Base-by-base conservation (phyloP, 2,113 vertebrate genomes). In the Hiodon alosoides region DNA sequence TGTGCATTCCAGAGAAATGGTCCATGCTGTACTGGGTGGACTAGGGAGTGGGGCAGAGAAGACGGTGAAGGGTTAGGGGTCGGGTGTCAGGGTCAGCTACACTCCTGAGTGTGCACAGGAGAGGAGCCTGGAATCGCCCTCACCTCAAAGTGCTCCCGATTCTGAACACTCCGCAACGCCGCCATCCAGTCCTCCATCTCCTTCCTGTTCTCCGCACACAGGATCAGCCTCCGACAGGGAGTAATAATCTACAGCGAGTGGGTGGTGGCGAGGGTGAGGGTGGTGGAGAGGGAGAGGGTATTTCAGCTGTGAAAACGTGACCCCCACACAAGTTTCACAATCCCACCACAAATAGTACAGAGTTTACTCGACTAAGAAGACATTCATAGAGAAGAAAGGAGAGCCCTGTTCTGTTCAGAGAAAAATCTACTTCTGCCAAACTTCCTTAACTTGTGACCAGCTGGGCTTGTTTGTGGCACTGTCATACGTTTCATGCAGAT, bases 171-270 rank as follows among this genome's bases (percentile, higher is more conserved):
- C 76, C 93, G 94, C 82, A 98, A 87, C 0, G 94, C 95, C 4
- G 95, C 91, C 68, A 99, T 99, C 97, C 97, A 99, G 55, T 99
- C 97, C 86, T 99, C 97, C 97, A 99, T 99, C 81, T 99, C 97
- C 82, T 98, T 99, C 78, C 97, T 94, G 91, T 95, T 98, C 78
- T 98, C 97, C 0, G 97, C 95, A 77, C 96, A 98, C 62, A 99
- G 90, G 71, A 98, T 95, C 69, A 99, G 91, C 48, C 94, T 95
- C 75, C 96, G 89, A 79, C 95, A 99, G 0, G 97, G 97, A 68
- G 97, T 98, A 87, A 98, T 98, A 73, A 99, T 92, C 96, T 98
- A 76, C 5, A 72, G 58, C 71, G 65, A 75, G 59, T n/a, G n/a
- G n/a, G n/a, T n/a, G n/a, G n/a, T n/a, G n/a, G n/a, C n/a, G 62